A percentile compares a stretch with the other conserved stretches of the same genome.
These are phyloP conservation scores for Mormyrus lacerda DNA, from an alignment of 2,113 vertebrate genomes.

Conservation along the genomic window DNA sequence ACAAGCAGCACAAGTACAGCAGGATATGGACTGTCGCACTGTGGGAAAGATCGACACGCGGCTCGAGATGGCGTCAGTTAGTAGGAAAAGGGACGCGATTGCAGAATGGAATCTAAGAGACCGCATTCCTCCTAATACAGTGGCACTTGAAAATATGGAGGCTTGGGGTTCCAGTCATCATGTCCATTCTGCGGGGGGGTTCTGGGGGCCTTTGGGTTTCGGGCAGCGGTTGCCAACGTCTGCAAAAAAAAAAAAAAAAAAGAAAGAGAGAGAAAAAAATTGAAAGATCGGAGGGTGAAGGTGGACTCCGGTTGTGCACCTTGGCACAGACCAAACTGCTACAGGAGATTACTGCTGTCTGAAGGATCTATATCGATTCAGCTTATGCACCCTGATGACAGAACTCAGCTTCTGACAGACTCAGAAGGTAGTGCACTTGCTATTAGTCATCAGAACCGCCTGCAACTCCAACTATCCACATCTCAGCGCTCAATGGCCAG, in stretches of 20 bases:
- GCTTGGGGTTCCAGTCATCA: constrained; percentile 57
- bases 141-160: constrained; percentile 45
- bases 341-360: neutral
- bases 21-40: constrained; percentile 58
- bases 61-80: constrained; percentile 64
- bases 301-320: neutral
- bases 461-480: neutral
- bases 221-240: constrained; percentile 82
- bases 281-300: neutral
- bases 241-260: constrained; percentile 42
- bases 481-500: neutral
- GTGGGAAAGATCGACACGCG: constrained; percentile 66
- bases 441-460: neutral
- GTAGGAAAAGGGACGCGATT: constrained; percentile 43
- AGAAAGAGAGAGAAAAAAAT: neutral
- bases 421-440: neutral
- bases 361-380: neutral
- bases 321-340: neutral
- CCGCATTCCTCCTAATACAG: constrained; percentile 61
- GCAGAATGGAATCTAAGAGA: constrained; percentile 56
- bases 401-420: neutral
- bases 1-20: constrained; percentile 54
- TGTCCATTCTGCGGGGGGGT: constrained; percentile 85
- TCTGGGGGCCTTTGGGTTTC: constrained; percentile 82
- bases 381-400: neutral